These are phyloP conservation scores for Cirrhinus molitorella DNA, from an alignment of 2,797 vertebrate species.

Conservation along the genomic window DNA sequence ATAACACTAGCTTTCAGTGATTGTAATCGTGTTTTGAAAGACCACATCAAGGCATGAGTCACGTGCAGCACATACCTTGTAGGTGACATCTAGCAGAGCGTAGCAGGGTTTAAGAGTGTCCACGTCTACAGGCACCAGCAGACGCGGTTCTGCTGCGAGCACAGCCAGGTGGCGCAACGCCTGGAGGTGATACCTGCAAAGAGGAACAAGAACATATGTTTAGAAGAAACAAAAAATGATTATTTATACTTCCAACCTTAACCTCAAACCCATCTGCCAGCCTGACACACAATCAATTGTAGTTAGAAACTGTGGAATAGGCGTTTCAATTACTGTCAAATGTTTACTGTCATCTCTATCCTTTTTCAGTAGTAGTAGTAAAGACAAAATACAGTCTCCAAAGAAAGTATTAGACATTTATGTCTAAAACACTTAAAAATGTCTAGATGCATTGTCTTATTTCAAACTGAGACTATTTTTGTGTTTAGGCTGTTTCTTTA, in stretches of 20 bases:
- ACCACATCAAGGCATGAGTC: background rate
- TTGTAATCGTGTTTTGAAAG: background rate
- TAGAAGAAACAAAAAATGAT: background rate
- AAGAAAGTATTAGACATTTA: background rate
- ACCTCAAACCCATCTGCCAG: background rate
- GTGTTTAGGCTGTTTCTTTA: background rate
- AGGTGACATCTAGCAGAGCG: constrained; percentile 92
- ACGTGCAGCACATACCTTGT: constrained; percentile 81
- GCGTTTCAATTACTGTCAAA: background rate
- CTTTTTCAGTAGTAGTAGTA: background rate
- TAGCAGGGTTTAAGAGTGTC: constrained; percentile 95
- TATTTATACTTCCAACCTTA: background rate
- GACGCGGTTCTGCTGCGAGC: constrained; percentile 91
- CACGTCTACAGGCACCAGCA: constrained; percentile 94
- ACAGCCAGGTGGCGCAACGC: constrained; percentile 94
- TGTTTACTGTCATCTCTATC: background rate
- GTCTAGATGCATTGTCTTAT: background rate
- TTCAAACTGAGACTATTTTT: background rate
- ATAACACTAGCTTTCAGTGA: background rate
- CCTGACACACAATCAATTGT: background rate
- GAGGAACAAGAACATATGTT: background rate
- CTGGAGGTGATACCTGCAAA: constrained; percentile 93
- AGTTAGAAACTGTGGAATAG: background rate
- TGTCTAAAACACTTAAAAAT: background rate
- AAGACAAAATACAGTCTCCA: background rate